These are phyloP conservation scores for Dryococelus australis DNA, from an alignment of 2,888 invertebrate species.

Conservation along the genomic window DNA sequence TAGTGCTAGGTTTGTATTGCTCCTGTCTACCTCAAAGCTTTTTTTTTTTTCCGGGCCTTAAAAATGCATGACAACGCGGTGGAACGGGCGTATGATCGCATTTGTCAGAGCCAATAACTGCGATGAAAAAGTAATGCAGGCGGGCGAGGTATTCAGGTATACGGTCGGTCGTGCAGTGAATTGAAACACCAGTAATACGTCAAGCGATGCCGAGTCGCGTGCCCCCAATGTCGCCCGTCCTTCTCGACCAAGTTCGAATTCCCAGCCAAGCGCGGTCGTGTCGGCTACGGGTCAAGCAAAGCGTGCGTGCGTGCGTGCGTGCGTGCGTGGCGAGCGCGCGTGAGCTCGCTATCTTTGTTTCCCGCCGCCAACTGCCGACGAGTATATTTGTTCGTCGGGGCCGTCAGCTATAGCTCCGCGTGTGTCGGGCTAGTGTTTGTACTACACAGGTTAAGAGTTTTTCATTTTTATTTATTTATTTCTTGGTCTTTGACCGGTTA, in stretches of 20 bases:
- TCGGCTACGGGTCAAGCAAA: neutral
- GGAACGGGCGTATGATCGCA: neutral
- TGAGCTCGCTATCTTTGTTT: too few relatives aligned
- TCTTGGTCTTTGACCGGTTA: too few relatives aligned
- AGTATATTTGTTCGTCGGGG: too few relatives aligned
- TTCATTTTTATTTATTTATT: too few relatives aligned
- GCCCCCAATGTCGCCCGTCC: neutral
- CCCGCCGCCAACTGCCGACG: too few relatives aligned
- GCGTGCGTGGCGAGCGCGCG: too few relatives aligned
- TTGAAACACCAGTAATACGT: neutral
- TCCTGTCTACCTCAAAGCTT: neutral
- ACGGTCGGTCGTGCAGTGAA: neutral
- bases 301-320: too few relatives aligned
- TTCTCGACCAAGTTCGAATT: neutral
- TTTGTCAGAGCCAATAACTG: neutral
- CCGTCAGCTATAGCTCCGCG: too few relatives aligned
- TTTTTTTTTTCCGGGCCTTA: too few relatives aligned
- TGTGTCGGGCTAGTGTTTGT: too few relatives aligned
- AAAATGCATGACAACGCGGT: too few relatives aligned
- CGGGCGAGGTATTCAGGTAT: neutral
- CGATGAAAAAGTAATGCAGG: neutral
- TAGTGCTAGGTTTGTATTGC: neutral
- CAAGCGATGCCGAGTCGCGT: neutral
- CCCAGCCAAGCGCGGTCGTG: neutral
- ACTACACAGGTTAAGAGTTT: too few relatives aligned